These are phyloP conservation scores for Lycopodina hypogea DNA, from an alignment of 37 sponge, comb jelly and placozoan species.

Conservation along the genomic window DNA sequence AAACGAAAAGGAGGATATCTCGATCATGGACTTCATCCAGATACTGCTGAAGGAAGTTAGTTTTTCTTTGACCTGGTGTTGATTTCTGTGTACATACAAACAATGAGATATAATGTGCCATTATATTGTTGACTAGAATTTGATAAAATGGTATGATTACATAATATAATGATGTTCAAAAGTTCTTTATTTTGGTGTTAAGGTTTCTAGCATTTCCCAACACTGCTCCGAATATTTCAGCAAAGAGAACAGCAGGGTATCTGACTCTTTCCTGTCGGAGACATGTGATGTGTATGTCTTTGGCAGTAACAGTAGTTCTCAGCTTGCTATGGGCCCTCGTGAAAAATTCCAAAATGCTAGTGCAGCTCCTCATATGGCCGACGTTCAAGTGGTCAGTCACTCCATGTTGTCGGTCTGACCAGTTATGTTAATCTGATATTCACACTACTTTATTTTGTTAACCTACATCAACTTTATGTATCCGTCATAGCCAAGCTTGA, in stretches of 20 bases:
- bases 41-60: conserved; percentile 31
- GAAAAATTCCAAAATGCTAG: conserved; percentile 69
- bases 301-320: conserved; percentile 84
- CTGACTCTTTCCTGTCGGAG: conserved; percentile 36
- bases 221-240: conserved; percentile 23
- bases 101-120: neutral
- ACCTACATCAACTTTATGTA: neutral
- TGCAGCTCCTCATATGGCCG: conserved; percentile 47
- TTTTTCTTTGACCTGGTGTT: too few species aligned
- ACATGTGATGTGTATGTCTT: conserved; percentile 62
- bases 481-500: too few species aligned
- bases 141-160: neutral
- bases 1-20: conserved; percentile 17
- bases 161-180: neutral
- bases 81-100: too few species aligned
- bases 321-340: conserved; percentile 74
- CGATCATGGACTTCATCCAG: conserved; percentile 25
- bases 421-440: neutral
- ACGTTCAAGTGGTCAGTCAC: conserved; percentile 53
- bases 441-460: neutral
- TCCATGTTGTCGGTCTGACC: too few species aligned
- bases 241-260: neutral
- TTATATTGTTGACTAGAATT: neutral
- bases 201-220: conserved; percentile 4
- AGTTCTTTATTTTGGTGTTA: neutral